A percentile compares a stretch with the other conserved stretches of the same genome.
Evolutionary conservation across 2,797 vertebrate species (phyloP).

Genomic region (Coluber constrictor): DNA sequence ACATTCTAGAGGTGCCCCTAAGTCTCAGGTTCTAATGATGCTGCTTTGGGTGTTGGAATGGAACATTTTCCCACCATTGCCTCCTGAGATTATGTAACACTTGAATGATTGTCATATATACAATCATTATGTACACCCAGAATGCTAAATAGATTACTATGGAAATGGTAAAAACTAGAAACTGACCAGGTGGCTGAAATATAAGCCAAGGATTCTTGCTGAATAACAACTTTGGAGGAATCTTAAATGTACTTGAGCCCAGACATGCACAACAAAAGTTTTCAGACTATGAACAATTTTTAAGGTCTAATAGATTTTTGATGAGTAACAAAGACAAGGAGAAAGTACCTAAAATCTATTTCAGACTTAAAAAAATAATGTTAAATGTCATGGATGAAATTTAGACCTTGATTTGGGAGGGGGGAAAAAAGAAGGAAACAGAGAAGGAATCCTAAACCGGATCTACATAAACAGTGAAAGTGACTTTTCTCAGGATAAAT

Average conservation of each 20-base stretch:
- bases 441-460: background rate
- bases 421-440: background rate
- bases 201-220: background rate
- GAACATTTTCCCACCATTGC: background rate
- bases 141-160: background rate
- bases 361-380: background rate
- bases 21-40: background rate
- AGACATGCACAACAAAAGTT: background rate
- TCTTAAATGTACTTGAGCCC: background rate
- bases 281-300: background rate
- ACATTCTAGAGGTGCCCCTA: background rate
- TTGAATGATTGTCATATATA: background rate
- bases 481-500: background rate
- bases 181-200: background rate
- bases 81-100: background rate
- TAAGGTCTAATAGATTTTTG: background rate
- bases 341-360: background rate
- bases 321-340: background rate
- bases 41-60: background rate
- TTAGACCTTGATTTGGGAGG: background rate
- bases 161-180: background rate
- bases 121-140: background rate
- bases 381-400: background rate
- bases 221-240: background rate
- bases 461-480: background rate